Conservation (phyloP, 2,797 vertebrate species). For the Thalassophryne amazonica region DNA sequence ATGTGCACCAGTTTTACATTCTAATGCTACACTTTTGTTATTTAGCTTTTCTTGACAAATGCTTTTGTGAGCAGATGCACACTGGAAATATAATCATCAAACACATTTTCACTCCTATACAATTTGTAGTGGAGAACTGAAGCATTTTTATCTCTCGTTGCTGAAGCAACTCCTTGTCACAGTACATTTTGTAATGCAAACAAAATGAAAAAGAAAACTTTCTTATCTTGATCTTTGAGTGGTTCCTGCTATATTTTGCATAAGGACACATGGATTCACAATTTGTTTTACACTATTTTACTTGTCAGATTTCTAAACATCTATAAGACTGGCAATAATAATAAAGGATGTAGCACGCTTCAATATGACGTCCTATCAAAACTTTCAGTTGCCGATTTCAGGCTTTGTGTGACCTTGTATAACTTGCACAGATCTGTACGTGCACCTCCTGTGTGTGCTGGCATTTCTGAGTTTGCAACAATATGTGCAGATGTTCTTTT, state of each 20-base stretch:
- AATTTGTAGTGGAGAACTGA: slow-evolving; percentile 17
- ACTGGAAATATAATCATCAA: slow-evolving; percentile 36
- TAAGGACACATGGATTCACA: too few relatives aligned
- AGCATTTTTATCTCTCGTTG: slow-evolving; percentile 22
- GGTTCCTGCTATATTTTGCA: too few relatives aligned
- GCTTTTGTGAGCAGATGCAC: slow-evolving; percentile 20
- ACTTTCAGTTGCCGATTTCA: slow-evolving; percentile 4
- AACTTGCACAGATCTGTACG: slow-evolving; percentile 36
- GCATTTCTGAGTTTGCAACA: slow-evolving; percentile 13
- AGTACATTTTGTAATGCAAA: slow-evolving; percentile 35
- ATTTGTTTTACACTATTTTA: too few relatives aligned
- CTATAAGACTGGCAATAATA: neutral
- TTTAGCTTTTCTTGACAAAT: slow-evolving; percentile 39
- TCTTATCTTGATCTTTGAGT: too few relatives aligned
- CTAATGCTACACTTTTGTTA: slow-evolving; percentile 18
- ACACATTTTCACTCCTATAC: slow-evolving; percentile 22
- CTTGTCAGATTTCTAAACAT: neutral
- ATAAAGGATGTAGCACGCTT: neutral
- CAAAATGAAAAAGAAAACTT: slow-evolving; percentile 44
- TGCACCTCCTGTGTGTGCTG: slow-evolving; percentile 5
- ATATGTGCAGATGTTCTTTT: slow-evolving; percentile 48
- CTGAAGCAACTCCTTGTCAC: slow-evolving; percentile 41
- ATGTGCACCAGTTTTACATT: slow-evolving; percentile 9
- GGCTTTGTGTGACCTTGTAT: slow-evolving; percentile 26
- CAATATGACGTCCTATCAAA: neutral